A percentile compares a stretch with the other conserved stretches of the same genome.
Evolutionary conservation across 2,888 invertebrate species (phyloP).

Genomic region (Drosophila setosimentum): DNA sequence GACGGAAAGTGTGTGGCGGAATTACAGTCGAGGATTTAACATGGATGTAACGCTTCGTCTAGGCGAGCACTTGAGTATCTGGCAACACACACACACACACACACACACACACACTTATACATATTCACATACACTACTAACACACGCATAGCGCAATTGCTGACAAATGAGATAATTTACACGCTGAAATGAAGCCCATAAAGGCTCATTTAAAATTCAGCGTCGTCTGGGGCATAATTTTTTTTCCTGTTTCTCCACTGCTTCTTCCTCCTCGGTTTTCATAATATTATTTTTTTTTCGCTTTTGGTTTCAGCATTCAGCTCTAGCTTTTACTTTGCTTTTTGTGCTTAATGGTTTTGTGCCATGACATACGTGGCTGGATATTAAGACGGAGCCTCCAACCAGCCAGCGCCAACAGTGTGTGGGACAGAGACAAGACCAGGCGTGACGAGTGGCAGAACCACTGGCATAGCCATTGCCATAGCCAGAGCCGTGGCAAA

Average conservation of each 20-base stretch:
- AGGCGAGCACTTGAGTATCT: slow-evolving; percentile 63
- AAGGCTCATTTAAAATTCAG: slow-evolving; percentile 82
- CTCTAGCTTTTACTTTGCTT: slow-evolving; percentile 70
- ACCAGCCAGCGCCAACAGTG: slow-evolving; percentile 22
- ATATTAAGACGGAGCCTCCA: slow-evolving; percentile 69
- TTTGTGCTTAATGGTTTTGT: slow-evolving; percentile 79
- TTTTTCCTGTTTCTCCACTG: slow-evolving; percentile 56
- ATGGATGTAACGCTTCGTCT: slow-evolving; percentile 47
- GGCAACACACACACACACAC: slow-evolving; percentile 15
- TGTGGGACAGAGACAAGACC: neutral
- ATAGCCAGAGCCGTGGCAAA: slow-evolving; percentile 41
- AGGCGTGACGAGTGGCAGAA: slow-evolving; percentile 5
- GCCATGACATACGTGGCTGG: slow-evolving; percentile 82
- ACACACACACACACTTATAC: slow-evolving; percentile 18
- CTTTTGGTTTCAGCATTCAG: slow-evolving; percentile 51
- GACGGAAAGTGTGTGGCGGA: slow-evolving; percentile 9
- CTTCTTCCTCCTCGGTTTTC: slow-evolving; percentile 18
- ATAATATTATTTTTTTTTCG: slow-evolving; percentile 32
- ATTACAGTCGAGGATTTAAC: slow-evolving; percentile 8
- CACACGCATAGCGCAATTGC: slow-evolving; percentile 71
- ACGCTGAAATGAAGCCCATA: slow-evolving; percentile 81
- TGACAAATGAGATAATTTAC: slow-evolving; percentile 81
- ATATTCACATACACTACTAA: slow-evolving; percentile 10
- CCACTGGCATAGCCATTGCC: slow-evolving; percentile 22
- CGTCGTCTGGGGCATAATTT: slow-evolving; percentile 81